Base-by-base conservation (phyloP, 2,888 invertebrate genomes). In the Camponotus fellah region DNA sequence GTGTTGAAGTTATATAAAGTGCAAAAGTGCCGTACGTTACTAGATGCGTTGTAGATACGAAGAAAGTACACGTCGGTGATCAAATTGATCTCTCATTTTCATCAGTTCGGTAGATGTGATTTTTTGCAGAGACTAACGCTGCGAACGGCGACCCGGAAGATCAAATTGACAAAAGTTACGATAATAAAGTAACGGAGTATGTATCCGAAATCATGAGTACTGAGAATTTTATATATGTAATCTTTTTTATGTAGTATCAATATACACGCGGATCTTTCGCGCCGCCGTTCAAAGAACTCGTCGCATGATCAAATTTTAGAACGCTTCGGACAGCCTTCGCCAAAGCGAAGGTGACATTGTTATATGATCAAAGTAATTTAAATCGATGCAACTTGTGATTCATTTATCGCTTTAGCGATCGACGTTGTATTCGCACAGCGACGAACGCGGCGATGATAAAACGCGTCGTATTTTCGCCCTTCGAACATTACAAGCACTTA, bases 401-500 rank as follows among this genome's bases (percentile, higher is more conserved):
- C 83, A 75, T 88, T 86, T 53, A n/a, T 86, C 79, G 72, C 72
- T 74, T 83, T 68, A 82, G 68, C 69, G 84, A 81, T 77, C 79
- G 79, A 86, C 64, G 84, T 84, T 86, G 87, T 62, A 85, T 84
- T 89, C 82, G 85, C 82, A 79, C 82, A 85, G 85, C 79, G 75
- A 79, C 34, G 43, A 79, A 85, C 37, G 49, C 53, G 68, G 34
- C 74, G 34, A 43, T 43, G 79, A 66, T 60, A 83, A 80, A 75
- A 80, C 81, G 60, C 66, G 79, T 56, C 80, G 68, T 68, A 72
- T 86, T 77, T 80, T 84, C 69, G 83, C 74, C 84, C 75, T 85
- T 88, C 84, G 83, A 53, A 86, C 81, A 56, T 32, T 85, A 74
- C 53, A 80, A 87, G 81, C 83, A 84, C 84, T 89, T 84, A 82